Percentiles rank a stretch among this genome's conserved stretches.
phyloP scores from a whole-genome alignment of 2,797 vertebrate genomes.

The Halcyon smyrnensis region DNA sequence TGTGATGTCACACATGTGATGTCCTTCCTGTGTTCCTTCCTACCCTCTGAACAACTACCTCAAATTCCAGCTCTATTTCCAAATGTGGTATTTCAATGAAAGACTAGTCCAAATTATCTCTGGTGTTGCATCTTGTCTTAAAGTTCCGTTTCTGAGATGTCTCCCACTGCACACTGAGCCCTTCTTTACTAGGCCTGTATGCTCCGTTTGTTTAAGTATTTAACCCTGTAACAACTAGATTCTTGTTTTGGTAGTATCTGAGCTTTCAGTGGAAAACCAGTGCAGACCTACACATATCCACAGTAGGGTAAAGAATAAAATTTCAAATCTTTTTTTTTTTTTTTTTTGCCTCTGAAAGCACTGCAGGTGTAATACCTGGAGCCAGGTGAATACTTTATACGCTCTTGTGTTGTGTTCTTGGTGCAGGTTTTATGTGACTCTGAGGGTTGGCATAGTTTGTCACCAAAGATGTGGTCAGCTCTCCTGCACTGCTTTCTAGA shows the following conservation, averaged over 20 bases:
- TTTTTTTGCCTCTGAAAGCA: not conserved
- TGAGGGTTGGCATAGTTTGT: not conserved
- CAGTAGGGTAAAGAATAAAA: not conserved
- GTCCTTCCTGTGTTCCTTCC: no score
- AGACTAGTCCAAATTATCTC: not conserved
- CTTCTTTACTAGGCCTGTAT: not conserved
- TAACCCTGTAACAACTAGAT: not conserved
- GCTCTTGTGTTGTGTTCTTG: not conserved
- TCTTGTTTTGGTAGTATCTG: not conserved
- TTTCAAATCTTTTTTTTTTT: not conserved
- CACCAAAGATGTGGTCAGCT: not conserved
- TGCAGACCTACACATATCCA: not conserved
- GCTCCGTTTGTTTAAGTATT: not conserved
- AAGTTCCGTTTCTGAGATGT: not conserved
- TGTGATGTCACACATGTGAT: not conserved
- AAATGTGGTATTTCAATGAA: not conserved
- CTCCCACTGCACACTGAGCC: not conserved
- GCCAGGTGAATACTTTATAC: not conserved
- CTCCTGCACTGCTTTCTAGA: not conserved
- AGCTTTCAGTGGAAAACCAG: not conserved
- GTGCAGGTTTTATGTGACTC: not conserved
- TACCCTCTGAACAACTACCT: not conserved
- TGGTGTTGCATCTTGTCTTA: not conserved
- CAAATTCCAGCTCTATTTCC: not conserved
- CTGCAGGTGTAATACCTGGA: not conserved